phyloP scores from a whole-genome alignment of 2,113 vertebrate genomes.

The Neolamprologus kungweensis region DNA sequence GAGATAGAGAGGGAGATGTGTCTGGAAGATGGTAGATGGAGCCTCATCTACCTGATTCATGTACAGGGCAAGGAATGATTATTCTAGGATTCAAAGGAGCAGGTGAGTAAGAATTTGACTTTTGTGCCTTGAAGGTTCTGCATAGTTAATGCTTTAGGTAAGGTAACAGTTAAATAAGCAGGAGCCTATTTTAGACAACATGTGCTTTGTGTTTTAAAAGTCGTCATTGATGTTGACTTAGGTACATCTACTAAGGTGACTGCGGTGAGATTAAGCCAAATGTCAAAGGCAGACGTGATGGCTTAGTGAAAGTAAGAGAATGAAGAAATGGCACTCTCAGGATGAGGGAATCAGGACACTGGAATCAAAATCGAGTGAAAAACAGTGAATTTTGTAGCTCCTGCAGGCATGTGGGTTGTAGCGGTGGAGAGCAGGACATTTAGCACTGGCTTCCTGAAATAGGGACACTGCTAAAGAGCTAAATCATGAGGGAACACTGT shows the following conservation, averaged over 20 bases:
- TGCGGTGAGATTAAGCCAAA: slow-evolving; percentile 7
- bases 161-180: background rate
- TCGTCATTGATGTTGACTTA: slow-evolving; percentile 11
- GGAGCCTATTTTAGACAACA: background rate
- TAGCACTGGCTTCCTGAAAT: slow-evolving; percentile 32
- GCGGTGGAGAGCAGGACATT: slow-evolving; percentile 31
- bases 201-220: slow-evolving; percentile 11
- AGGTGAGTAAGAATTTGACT: slow-evolving; percentile 28
- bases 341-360: slow-evolving; percentile 2
- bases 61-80: background rate
- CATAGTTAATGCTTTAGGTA: background rate
- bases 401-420: slow-evolving; percentile 4
- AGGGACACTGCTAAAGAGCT: slow-evolving; percentile 38
- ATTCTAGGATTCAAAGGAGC: slow-evolving; percentile 6
- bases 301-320: background rate
- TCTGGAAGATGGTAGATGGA: background rate
- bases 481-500: slow-evolving; percentile 36
- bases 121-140: background rate
- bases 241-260: background rate
- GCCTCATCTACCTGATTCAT: slow-evolving; percentile 25
- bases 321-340: background rate
- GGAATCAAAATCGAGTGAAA: slow-evolving; percentile 33
- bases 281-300: background rate
- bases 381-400: slow-evolving; percentile 22
- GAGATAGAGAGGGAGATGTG: background rate